Evolutionary conservation across 2,888 invertebrate species (phyloP).

Genomic region (Brachyopa scutellaris): DNA sequence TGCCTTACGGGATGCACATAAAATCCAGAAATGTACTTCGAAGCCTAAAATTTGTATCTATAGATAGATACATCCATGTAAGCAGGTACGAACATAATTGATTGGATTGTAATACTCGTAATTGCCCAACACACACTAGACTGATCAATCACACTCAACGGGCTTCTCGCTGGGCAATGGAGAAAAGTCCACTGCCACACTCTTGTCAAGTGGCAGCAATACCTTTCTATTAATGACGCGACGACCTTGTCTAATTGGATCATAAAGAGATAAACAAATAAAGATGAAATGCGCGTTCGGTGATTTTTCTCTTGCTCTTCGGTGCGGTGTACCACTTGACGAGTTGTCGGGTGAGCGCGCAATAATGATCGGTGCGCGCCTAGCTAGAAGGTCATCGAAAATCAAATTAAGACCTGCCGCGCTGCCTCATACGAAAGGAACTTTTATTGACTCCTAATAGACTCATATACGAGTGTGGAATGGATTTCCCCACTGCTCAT

Average conservation of each 20-base stretch:
- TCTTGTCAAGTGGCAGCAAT: constrained; percentile 43
- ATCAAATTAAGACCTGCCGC: constrained; percentile 27
- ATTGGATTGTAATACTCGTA: no score
- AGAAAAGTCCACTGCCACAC: constrained; percentile 45
- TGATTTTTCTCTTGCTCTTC: constrained; percentile 6
- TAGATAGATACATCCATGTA: no score
- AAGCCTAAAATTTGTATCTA: no score
- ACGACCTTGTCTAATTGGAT: constrained; percentile 68
- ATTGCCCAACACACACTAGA: constrained; percentile 46
- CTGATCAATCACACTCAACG: constrained; percentile 57
- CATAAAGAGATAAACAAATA: constrained; percentile 60
- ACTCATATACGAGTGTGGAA: constrained; percentile 6
- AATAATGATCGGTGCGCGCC: constrained; percentile 27
- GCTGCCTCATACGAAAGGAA: constrained; percentile 47
- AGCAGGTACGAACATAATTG: no score
- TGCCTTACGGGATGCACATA: no score
- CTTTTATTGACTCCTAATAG: constrained; percentile 46
- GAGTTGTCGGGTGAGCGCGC: constrained; percentile 5
- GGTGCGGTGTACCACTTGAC: constrained; percentile 6
- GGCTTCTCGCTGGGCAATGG: neutral
- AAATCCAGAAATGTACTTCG: no score
- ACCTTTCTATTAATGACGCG: constrained; percentile 56
- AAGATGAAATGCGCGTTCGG: constrained; percentile 20
- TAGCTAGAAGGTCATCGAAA: constrained; percentile 45
- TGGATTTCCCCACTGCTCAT: neutral